These are phyloP conservation scores for Brachionus paranguensis DNA, from an alignment of 1,140 invertebrate species.

Conservation along the genomic window DNA sequence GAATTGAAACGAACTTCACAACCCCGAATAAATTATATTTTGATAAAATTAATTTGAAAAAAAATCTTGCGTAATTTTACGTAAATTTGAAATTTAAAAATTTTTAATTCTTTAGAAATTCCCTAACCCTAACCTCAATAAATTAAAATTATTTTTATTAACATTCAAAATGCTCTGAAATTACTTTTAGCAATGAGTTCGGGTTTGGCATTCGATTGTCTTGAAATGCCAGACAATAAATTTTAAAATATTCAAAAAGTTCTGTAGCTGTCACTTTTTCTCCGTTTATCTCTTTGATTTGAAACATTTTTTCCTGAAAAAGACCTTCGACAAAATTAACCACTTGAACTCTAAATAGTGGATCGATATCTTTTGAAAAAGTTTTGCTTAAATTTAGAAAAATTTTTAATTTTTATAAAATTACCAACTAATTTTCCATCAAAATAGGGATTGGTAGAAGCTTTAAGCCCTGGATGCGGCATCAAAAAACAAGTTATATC, in stretches of 20 bases:
- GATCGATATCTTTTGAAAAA: conserved; percentile 95
- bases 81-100: too few relatives aligned
- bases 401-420: conserved; percentile 46
- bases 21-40: too few relatives aligned
- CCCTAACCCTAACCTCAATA: too few relatives aligned
- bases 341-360: conserved; percentile 80
- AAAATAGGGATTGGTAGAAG: conserved; percentile 90
- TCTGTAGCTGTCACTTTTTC: conserved; percentile 85
- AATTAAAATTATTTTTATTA: too few relatives aligned
- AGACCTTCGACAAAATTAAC: conserved; percentile 77
- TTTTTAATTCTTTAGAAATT: too few relatives aligned
- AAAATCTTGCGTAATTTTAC: too few relatives aligned
- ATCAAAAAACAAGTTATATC: conserved; percentile 92
- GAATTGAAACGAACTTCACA: too few relatives aligned
- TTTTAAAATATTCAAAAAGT: conserved; percentile 90
- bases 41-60: too few relatives aligned
- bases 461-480: conserved; percentile 93
- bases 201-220: conserved; percentile 94
- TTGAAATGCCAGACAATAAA: conserved; percentile 89
- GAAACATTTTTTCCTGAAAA: conserved; percentile 78
- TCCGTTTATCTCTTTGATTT: conserved; percentile 87
- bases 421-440: conserved; percentile 74
- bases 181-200: conserved; percentile 91
- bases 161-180: too few relatives aligned
- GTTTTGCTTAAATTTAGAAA: conserved; percentile 54